Base-by-base conservation (phyloP, 2,888 invertebrate species). In the Chorisops tibialis region DNA sequence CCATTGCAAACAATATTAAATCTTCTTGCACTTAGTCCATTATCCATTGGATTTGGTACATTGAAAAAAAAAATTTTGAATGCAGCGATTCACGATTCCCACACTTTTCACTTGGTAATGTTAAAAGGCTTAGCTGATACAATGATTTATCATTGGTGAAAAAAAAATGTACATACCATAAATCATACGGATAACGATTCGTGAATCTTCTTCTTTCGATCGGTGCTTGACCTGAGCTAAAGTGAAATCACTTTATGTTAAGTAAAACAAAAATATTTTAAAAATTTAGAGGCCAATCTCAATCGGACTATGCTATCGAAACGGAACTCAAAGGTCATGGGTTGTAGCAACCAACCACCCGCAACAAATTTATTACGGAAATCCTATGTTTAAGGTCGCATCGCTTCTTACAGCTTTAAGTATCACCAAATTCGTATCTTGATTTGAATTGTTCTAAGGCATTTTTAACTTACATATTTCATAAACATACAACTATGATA, bases 341-440 rank as follows among this genome's bases (percentile, higher is more conserved):
- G 16, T 2, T 12, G 22, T 11, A 43, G 24, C 14, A 54, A n/a
- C 30, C 30, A 56, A 18, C 56, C 56, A 56, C 56, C 56, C 56
- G 56, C 56, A 18, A 56, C 56, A 43, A 56, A 56, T 56, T 56
- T 30, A 56, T 43, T 43, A 56, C 56, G 56, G 56, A 56, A 56
- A 43, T 56, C 43, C 30, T 56, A 45, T 35, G 30, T 45, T 12
- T 56, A 56, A 56, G 56, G 56, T 56, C 56, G 35, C 37, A 21
- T 30, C 45, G 24, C 12, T 19, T 56, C 56, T 7, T 18, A 38
- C 39, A 19, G 39, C 39, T n/a, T 7, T 7, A 54, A 56, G 43
- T 45, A 30, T 12, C 24, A 37, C 7, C 11, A 30, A 21, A 43
- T 56, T 56, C 35, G 30, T 30, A 56, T 43, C 18, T 56, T 43